Conservation (phyloP, 1,140 invertebrate species). For the Ditylenchus dipsaci region DNA sequence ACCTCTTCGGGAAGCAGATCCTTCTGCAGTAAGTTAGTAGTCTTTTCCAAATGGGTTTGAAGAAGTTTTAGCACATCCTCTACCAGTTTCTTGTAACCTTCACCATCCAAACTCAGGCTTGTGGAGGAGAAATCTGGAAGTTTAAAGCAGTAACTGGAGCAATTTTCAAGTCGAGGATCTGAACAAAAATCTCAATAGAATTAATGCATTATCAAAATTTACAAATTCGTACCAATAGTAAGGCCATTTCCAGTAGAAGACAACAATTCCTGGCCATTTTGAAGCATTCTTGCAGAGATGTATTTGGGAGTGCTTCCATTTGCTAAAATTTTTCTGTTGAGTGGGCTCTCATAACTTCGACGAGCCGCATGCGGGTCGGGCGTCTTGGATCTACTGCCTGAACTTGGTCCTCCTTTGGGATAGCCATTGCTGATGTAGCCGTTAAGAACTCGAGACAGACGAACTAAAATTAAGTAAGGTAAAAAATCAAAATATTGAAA, state of each 20-base stretch:
- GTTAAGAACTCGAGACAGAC: constrained; percentile 6
- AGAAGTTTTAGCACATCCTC: neutral
- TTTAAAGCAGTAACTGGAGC: constrained; percentile 7
- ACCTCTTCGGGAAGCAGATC: neutral
- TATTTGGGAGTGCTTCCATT: neutral
- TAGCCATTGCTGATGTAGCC: neutral
- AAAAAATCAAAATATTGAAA: neutral
- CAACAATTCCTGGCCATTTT: neutral
- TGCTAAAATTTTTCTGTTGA: neutral
- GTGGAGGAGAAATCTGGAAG: neutral
- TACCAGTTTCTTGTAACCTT: constrained; percentile 9
- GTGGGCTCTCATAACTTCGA: neutral
- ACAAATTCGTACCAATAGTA: neutral
- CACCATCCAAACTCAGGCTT: neutral
- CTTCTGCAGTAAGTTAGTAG: neutral
- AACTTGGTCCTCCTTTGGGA: neutral
- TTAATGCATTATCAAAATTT: no score
- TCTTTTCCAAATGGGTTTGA: constrained; percentile 7
- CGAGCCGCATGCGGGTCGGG: constrained; percentile 4
- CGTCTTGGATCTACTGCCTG: constrained; percentile 1
- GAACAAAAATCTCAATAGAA: neutral
- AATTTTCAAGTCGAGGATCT: constrained; percentile 5
- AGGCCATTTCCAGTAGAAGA: neutral
- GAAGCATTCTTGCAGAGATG: neutral
- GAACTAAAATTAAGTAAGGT: neutral